Evolutionary conservation across 1,140 invertebrate genomes (phyloP), one percentile per base, ranked within the genome.

Genomic region (Brachionus koreanus): DNA sequence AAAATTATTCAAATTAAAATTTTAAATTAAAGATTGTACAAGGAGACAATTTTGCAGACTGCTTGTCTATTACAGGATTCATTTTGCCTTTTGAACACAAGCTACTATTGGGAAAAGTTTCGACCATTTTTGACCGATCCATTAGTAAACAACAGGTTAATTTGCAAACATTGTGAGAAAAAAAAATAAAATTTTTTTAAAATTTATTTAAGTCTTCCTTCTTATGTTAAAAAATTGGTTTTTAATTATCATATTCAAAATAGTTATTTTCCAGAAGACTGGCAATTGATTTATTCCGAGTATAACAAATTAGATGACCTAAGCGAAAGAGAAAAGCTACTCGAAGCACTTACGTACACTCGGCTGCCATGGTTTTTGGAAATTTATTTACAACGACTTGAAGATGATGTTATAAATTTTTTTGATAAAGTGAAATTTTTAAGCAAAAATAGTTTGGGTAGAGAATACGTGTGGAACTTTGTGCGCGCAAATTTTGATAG

Each of bases 341-440:
- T 82, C 10, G 57, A 82, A 67, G 25, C 57, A n/a, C 19, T 82
- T 5, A 35, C 79, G 0, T 65, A 43, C 16, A 65, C 57, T 49
- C 79, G 57, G 46, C 37, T 65, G 12, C 61, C 79, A 35, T 82
- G 79, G 79, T 35, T 79, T 37, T 42, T 79, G 46, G 35, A 79
- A 42, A 79, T 23, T 23, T 79, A 61, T 39, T 39, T 79, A 33
- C 76, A 57, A 42, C 29, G n/a, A 25, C 39, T 79, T 25, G 76
- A 79, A 12, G 69, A 74, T 74, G 69, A 74, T 74, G 6, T 33
- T 5, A 49, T 49, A n/a, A 69, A 82, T 49, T 79, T 79, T 79
- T 79, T 79, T 65, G 76, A 79, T 25, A 79, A 61, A 33, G 29
- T 79, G 3, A 65, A 65, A 61, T 65, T 61, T 37, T 61, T 79